Evolutionary conservation across 2,797 vertebrate species (phyloP).

Genomic region (Yasuhikotakia modesta): DNA sequence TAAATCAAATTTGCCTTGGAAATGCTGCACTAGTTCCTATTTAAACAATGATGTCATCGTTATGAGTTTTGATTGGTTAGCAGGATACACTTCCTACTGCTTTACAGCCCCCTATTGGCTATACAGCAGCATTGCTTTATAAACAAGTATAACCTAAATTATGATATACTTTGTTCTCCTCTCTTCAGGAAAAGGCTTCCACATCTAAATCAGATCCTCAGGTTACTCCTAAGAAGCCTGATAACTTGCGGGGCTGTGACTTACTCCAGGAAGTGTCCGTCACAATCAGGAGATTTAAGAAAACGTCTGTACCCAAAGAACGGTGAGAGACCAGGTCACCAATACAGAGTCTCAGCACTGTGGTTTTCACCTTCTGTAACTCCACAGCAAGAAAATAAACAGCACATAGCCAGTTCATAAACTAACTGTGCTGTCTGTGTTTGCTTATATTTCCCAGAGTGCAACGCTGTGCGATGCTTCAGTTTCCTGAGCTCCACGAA

Average conservation of each 20-base stretch:
- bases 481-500: slow-evolving; percentile 97
- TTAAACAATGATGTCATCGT: neutral
- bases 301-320: slow-evolving; percentile 94
- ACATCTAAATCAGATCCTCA: slow-evolving; percentile 85
- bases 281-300: slow-evolving; percentile 97
- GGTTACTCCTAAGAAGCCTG: slow-evolving; percentile 87
- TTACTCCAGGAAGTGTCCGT: slow-evolving; percentile 96
- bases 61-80: neutral
- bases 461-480: slow-evolving; percentile 97
- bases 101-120: slow-evolving; percentile 39
- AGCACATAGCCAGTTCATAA: neutral
- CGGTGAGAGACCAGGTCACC: slow-evolving; percentile 75
- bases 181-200: slow-evolving; percentile 86
- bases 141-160: neutral
- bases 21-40: neutral
- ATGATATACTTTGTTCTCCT: neutral
- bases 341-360: no score
- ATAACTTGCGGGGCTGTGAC: slow-evolving; percentile 93
- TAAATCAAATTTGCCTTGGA: no score
- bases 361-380: no score
- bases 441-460: slow-evolving; percentile 74
- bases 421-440: neutral
- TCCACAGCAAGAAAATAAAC: neutral
- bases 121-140: slow-evolving; percentile 4
- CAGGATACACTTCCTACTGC: neutral